These are phyloP conservation scores for Erythrolamprus reginae DNA, from an alignment of 2,113 vertebrate species.

Conservation along the genomic window DNA sequence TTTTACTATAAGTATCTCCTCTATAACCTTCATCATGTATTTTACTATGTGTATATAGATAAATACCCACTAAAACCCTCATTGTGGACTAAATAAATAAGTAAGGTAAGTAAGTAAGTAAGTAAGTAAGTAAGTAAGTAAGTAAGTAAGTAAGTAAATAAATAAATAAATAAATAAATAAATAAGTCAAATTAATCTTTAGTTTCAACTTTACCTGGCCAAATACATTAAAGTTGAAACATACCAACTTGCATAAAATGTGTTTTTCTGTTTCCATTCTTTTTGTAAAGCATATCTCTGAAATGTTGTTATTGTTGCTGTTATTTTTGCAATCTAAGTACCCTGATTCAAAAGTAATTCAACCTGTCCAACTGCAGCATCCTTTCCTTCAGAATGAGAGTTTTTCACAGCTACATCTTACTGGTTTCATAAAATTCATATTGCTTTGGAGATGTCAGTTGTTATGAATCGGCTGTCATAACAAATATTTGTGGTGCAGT, in stretches of 20 bases:
- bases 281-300: neutral
- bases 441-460: neutral
- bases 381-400: neutral
- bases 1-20: no score
- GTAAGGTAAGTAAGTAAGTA: no score
- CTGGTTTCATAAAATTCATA: conserved; percentile 6
- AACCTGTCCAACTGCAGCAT: neutral
- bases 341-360: neutral
- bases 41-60: no score
- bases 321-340: neutral
- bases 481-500: conserved; percentile 24
- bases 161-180: no score
- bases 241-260: neutral
- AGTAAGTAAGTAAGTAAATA: no score
- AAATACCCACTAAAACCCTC: no score
- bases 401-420: neutral
- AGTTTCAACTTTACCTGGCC: neutral
- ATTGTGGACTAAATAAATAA: no score
- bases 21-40: no score
- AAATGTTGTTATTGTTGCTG: neutral
- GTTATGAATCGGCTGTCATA: neutral
- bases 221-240: neutral
- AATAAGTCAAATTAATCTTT: no score
- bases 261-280: neutral
- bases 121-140: no score